Evolutionary conservation across 2,797 vertebrate species (phyloP).

Genomic region (Eidolon dupreanum): DNA sequence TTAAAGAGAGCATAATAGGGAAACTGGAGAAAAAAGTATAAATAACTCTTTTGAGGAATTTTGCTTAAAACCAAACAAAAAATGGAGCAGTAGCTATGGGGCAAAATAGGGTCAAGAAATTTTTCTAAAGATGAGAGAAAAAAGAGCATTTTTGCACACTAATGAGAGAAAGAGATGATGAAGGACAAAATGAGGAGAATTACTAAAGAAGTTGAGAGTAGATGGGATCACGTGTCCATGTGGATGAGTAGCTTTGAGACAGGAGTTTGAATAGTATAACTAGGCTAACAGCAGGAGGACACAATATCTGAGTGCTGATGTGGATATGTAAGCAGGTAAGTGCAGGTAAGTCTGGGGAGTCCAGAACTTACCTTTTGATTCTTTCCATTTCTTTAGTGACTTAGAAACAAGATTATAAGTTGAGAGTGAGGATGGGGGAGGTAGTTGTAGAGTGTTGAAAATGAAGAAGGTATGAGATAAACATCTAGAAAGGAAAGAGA

Average conservation of each 20-base stretch:
- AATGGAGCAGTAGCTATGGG: not conserved
- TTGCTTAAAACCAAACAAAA: not conserved
- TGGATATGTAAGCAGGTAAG: not conserved
- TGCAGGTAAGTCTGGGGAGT: not conserved
- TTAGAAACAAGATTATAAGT: not conserved
- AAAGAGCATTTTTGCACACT: not conserved
- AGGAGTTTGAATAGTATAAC: not conserved
- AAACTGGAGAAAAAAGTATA: not conserved
- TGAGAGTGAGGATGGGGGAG: not conserved
- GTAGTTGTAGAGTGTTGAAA: not conserved
- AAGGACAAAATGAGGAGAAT: not conserved
- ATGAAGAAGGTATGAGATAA: not conserved
- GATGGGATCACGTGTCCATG: no score
- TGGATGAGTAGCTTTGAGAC: not conserved
- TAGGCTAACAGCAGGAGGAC: not conserved
- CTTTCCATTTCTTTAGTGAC: not conserved
- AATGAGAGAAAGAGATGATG: not conserved
- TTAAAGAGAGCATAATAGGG: not conserved
- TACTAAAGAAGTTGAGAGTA: not conserved
- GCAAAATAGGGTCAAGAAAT: not conserved
- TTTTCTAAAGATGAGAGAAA: not conserved
- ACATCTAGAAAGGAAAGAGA: not conserved
- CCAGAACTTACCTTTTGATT: not conserved
- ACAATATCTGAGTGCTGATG: rapidly evolving
- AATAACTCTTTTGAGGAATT: not conserved